These are phyloP conservation scores for Enteromius paludinosus DNA, from an alignment of 2,797 vertebrate species.

Conservation along the genomic window DNA sequence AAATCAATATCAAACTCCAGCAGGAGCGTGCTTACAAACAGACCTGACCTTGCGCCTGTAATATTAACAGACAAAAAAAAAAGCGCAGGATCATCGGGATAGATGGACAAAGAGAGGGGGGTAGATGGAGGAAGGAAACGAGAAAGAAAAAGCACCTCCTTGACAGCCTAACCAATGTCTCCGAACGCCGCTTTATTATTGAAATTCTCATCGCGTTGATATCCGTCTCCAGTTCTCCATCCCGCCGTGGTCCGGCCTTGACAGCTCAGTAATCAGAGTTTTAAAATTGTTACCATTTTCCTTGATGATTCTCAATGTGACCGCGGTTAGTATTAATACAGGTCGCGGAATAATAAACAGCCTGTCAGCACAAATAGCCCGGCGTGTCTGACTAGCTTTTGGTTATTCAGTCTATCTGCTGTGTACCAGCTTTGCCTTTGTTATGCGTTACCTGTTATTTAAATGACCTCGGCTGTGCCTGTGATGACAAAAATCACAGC, in stretches of 20 bases:
- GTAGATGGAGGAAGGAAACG: not conserved
- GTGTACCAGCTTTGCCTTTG: not conserved
- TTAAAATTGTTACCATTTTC: slow-evolving; percentile 57
- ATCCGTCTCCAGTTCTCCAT: slow-evolving; percentile 68
- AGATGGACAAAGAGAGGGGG: not conserved
- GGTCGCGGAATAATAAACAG: slow-evolving; percentile 70
- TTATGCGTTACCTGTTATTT: not conserved
- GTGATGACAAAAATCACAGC: not conserved
- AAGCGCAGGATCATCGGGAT: not conserved
- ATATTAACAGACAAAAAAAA: slow-evolving; percentile 27
- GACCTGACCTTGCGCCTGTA: slow-evolving; percentile 54
- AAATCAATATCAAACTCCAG: slow-evolving; percentile 55
- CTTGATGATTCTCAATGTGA: slow-evolving; percentile 71
- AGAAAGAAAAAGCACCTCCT: slow-evolving; percentile 15
- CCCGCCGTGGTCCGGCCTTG: slow-evolving; percentile 52
- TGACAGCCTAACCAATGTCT: slow-evolving; percentile 66
- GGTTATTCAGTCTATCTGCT: slow-evolving; percentile 39
- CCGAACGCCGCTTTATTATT: slow-evolving; percentile 71
- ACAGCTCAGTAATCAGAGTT: slow-evolving; percentile 57
- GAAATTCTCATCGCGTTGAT: slow-evolving; percentile 73
- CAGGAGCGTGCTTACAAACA: slow-evolving; percentile 31
- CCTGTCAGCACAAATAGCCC: slow-evolving; percentile 64
- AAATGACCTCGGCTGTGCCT: not conserved
- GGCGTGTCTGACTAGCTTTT: slow-evolving; percentile 31
- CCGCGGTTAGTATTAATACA: slow-evolving; percentile 63